These are phyloP conservation scores for Actenoides hombroni DNA, from an alignment of 2,113 vertebrate species.

Conservation along the genomic window DNA sequence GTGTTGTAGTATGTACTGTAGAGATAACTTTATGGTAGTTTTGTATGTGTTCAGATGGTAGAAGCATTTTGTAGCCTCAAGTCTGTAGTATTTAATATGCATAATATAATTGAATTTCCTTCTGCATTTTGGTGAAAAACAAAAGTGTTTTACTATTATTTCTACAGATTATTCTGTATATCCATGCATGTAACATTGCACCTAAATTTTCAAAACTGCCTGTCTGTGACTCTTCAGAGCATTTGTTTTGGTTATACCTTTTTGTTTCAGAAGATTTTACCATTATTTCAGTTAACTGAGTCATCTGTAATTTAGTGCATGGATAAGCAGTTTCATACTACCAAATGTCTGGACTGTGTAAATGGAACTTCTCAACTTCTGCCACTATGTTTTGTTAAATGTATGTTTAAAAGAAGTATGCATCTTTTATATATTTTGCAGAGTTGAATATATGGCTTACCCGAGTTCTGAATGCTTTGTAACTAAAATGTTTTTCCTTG, in stretches of 20 bases:
- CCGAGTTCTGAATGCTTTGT: conserved; percentile 68
- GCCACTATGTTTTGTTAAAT: conserved; percentile 64
- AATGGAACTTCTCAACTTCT: conserved; percentile 67
- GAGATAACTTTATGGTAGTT: conserved; percentile 74
- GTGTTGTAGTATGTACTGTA: conserved; percentile 74
- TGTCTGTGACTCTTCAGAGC: conserved; percentile 47
- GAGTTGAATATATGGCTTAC: conserved; percentile 67
- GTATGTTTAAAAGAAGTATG: conserved; percentile 61
- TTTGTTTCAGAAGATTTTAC: conserved; percentile 8
- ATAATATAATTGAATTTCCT: conserved; percentile 71
- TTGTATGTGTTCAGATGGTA: conserved; percentile 71
- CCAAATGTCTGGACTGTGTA: conserved; percentile 66
- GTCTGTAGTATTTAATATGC: conserved; percentile 74
- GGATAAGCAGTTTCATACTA: conserved; percentile 70
- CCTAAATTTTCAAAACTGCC: conserved; percentile 62
- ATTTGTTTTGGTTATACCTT: conserved; percentile 46
- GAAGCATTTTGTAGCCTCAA: conserved; percentile 74
- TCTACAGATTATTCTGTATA: conserved; percentile 66
- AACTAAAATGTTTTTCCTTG: conserved; percentile 56
- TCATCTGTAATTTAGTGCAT: conserved; percentile 71
- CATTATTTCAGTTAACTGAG: conserved; percentile 35
- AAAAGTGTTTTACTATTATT: conserved; percentile 72
- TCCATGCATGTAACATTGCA: conserved; percentile 71
- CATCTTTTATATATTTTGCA: conserved; percentile 74
- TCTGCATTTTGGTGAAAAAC: conserved; percentile 74